A percentile compares a stretch with the other conserved stretches of the same genome.
phyloP scores from a whole-genome alignment of 2,888 invertebrate species.

The Campopleginae sp. region DNA sequence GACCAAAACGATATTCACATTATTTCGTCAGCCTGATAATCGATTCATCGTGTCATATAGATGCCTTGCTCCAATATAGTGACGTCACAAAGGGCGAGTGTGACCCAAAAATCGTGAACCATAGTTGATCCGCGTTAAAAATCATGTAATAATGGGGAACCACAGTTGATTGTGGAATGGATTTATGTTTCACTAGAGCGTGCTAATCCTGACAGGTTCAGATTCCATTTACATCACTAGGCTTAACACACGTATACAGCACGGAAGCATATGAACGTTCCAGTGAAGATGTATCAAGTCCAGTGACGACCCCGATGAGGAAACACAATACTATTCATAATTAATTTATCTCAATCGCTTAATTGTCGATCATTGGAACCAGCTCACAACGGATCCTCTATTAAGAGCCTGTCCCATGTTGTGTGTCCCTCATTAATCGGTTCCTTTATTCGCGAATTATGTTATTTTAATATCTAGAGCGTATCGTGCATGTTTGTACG shows the following conservation, averaged over 20 bases:
- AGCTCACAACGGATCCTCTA: constrained; percentile 15
- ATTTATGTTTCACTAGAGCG: background rate
- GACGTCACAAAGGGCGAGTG: background rate
- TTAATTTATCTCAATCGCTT: constrained; percentile 78
- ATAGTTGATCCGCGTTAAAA: background rate
- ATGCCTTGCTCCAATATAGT: background rate
- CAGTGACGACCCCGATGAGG: constrained; percentile 75
- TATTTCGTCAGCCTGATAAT: background rate
- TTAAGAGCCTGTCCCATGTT: background rate
- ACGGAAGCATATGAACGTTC: background rate
- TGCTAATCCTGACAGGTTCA: constrained; percentile 2
- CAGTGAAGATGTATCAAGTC: constrained; percentile 56
- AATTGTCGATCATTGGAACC: constrained; percentile 71
- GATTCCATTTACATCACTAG: constrained; percentile 22
- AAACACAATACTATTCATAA: constrained; percentile 76
- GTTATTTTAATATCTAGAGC: background rate
- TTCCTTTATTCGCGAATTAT: background rate
- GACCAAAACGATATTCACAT: background rate
- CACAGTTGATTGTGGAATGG: background rate
- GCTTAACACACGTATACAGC: constrained; percentile 4
- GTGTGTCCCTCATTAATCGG: background rate
- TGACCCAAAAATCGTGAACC: background rate
- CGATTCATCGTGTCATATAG: background rate
- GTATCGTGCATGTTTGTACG: background rate
- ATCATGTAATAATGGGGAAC: no score